Base-by-base conservation (phyloP, 2,888 invertebrate genomes). In the Drosophila ezoana region DNA sequence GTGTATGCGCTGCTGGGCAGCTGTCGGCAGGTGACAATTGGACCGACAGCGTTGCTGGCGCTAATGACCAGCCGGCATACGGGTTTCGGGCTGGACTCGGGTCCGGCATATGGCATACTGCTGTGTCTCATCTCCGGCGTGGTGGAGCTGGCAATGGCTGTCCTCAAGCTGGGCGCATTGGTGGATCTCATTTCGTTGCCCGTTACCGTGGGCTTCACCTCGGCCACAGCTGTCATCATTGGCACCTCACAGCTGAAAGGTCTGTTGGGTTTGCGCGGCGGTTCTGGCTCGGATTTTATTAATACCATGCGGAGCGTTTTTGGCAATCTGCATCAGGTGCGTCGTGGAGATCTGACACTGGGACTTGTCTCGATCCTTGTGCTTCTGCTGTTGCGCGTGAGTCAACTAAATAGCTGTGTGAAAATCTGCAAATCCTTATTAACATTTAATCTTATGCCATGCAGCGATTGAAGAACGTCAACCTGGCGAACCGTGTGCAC, bases 121-220 rank as follows among this genome's bases (percentile, higher is more conserved):
- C 93, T 98, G 52, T 97, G 97, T 88, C 96, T 98, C 89, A 93
- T 97, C 18, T 95, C 96, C 8, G 98, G 97, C 28, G 93, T 96
- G 41, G 95, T 97, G 68, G 97, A 97, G 90, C 91, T 97, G 47
- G 90, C 95, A 11, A 97, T 97, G 96, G 97, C 97, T 45, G 92
- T 96, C 64, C 92, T 97, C 70, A 95, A 96, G 93, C 93, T 97
- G 92, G 97, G 97, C 79, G 97, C 97, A 48, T 93, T 98, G 53
- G 96, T 97, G 75, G 97, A 97, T 91, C 97, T 98, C 89, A 97
- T 98, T 89, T 97, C 97, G 0, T 94, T 97, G 74, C 97, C 98
- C 0, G 97, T 97, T 8, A 97, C 97, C 0, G 96, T 97, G 13
- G 97, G 97, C 0, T 98, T 98, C 90, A 97, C 98, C 1, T 97